Evolutionary conservation across 2,888 invertebrate species (phyloP).

Genomic region (Brachylomia viminalis): DNA sequence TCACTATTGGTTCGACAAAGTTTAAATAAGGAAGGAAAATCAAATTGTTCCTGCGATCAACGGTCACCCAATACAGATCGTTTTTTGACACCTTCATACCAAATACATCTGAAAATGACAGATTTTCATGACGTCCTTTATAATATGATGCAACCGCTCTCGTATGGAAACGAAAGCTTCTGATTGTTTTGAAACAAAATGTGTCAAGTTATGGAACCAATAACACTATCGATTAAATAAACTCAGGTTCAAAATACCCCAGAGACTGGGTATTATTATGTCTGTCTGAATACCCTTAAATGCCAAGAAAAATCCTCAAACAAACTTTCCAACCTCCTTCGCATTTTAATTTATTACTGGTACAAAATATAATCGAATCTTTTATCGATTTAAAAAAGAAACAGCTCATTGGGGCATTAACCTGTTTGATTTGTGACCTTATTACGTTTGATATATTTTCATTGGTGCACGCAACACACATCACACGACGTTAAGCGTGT

Average conservation of each 20-base stretch:
- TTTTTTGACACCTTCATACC: not conserved
- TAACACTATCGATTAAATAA: not conserved
- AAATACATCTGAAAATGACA: not conserved
- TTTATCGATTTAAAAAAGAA: slow-evolving; percentile 48
- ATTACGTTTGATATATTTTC: slow-evolving; percentile 53
- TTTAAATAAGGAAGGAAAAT: not conserved
- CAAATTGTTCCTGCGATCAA: not conserved
- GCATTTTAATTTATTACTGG: slow-evolving; percentile 12
- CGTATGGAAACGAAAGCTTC: not conserved
- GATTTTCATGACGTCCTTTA: not conserved
- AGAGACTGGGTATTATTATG: not conserved
- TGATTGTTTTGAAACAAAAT: not conserved
- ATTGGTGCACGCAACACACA: slow-evolving; percentile 45
- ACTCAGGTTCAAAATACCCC: not conserved
- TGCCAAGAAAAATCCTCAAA: not conserved
- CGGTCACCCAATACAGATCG: not conserved
- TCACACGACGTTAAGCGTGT: slow-evolving; percentile 32
- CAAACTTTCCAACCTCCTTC: not conserved
- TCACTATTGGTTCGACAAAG: not conserved
- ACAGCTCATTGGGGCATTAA: slow-evolving; percentile 34
- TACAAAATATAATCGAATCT: slow-evolving; percentile 11
- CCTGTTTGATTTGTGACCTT: slow-evolving; percentile 53
- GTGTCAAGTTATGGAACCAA: not conserved
- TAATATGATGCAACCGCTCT: not conserved
- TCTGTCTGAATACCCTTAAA: too few species aligned